Conservation (phyloP, 2,888 invertebrate species). For the Ptychoptera contaminata region DNA sequence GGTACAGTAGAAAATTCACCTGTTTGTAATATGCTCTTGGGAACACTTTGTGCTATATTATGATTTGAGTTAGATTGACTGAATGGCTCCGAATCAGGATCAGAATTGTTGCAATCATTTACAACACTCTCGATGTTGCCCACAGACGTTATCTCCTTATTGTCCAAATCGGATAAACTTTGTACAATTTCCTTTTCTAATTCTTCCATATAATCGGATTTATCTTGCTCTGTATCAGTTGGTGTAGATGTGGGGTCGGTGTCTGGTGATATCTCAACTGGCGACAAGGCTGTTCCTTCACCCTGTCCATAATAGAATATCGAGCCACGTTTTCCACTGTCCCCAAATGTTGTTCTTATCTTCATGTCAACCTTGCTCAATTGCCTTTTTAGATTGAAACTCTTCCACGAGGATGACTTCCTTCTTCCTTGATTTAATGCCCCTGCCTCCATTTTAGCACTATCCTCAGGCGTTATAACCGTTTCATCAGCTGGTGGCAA, state of each 20-base stretch:
- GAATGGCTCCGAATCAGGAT: slow-evolving; percentile 13
- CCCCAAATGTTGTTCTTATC: slow-evolving; percentile 46
- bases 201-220: slow-evolving; percentile 18
- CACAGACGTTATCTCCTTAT: slow-evolving; percentile 9
- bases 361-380: slow-evolving; percentile 64
- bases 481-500: slow-evolving; percentile 14
- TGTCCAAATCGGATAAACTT: slow-evolving; percentile 14
- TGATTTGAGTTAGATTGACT: slow-evolving; percentile 14
- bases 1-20: slow-evolving; percentile 6
- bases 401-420: slow-evolving; percentile 52
- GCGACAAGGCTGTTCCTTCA: slow-evolving; percentile 20
- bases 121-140: slow-evolving; percentile 9
- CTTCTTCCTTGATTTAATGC: slow-evolving; percentile 31
- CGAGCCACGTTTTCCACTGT: slow-evolving; percentile 30
- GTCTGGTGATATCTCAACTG: slow-evolving; percentile 22
- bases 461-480: slow-evolving; percentile 22
- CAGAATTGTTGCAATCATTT: slow-evolving; percentile 11
- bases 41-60: slow-evolving; percentile 14
- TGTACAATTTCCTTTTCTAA: slow-evolving; percentile 17
- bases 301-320: slow-evolving; percentile 31
- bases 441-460: slow-evolving; percentile 29
- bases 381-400: slow-evolving; percentile 66
- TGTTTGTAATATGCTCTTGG: slow-evolving; percentile 9
- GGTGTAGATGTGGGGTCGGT: slow-evolving; percentile 16
- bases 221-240: slow-evolving; percentile 18